These are phyloP conservation scores for Caenorhabditis tropicalis DNA, from an alignment of 1,140 invertebrate species.

Conservation along the genomic window DNA sequence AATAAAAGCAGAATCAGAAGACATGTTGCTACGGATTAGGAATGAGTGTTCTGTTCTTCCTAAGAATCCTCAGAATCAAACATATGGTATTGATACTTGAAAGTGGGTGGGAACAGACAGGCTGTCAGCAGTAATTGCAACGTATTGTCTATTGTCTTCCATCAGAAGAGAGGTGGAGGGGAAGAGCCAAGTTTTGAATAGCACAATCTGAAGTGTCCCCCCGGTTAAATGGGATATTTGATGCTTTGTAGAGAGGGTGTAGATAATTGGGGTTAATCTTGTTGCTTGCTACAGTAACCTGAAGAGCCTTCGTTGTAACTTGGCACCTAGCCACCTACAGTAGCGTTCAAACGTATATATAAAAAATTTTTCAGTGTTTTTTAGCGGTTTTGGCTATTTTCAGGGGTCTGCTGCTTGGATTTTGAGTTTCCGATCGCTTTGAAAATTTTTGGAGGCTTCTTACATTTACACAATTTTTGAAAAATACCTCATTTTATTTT, in stretches of 20 bases:
- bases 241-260: background rate
- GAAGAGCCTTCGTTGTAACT: too few species aligned
- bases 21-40: background rate
- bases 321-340: too few species aligned
- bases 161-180: constrained; percentile 15
- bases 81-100: constrained; percentile 38
- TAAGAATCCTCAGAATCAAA: background rate
- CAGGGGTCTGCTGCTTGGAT: too few species aligned
- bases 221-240: background rate
- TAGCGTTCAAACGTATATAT: too few species aligned
- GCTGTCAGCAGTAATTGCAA: constrained; percentile 41
- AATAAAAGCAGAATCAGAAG: background rate
- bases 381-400: too few species aligned
- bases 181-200: constrained; percentile 15
- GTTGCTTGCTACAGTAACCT: too few species aligned
- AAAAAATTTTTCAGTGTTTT: too few species aligned
- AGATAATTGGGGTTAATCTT: background rate
- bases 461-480: too few species aligned
- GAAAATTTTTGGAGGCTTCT: too few species aligned
- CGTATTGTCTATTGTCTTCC: constrained; percentile 34
- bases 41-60: constrained; percentile 5
- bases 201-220: constrained; percentile 1
- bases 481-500: too few species aligned
- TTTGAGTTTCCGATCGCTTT: too few species aligned
- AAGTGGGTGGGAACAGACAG: constrained; percentile 23